Conservation (phyloP, 2,797 vertebrate genomes). For the Chelidonichthys spinosus region DNA sequence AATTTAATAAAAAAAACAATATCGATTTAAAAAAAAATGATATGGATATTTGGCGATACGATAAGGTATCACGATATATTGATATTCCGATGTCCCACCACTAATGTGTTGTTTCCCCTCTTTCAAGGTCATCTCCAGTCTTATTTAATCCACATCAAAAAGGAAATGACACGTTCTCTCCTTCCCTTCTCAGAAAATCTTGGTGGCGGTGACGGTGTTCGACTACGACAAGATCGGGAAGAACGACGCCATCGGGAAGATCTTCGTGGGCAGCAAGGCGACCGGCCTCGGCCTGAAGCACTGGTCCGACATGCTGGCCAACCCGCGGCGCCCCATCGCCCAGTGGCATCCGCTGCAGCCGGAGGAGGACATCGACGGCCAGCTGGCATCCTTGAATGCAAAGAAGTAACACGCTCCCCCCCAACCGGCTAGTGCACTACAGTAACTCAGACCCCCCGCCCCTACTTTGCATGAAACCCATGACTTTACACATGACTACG, state of each 20-base stretch:
- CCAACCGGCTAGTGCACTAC: slow-evolving; percentile 72
- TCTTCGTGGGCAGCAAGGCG: slow-evolving; percentile 95
- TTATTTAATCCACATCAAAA: not conserved
- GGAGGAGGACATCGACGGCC: slow-evolving; percentile 94
- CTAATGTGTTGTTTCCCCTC: not conserved
- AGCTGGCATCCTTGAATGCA: slow-evolving; percentile 88
- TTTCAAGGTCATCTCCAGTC: not conserved
- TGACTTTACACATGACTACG: slow-evolving; percentile 69
- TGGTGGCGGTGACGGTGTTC: slow-evolving; percentile 96
- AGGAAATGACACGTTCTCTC: slow-evolving; percentile 8
- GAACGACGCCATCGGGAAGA: slow-evolving; percentile 98
- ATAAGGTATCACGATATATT: too few relatives aligned
- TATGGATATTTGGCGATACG: too few relatives aligned
- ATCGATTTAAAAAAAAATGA: too few relatives aligned
- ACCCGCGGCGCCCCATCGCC: slow-evolving; percentile 95
- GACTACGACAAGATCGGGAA: slow-evolving; percentile 99
- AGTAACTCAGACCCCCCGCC: slow-evolving; percentile 65
- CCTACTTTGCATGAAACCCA: slow-evolving; percentile 83
- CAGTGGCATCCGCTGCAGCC: slow-evolving; percentile 97
- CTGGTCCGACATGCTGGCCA: slow-evolving; percentile 98
- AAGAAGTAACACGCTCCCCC: slow-evolving; percentile 88
- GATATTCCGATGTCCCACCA: too few relatives aligned
- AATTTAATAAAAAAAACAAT: too few relatives aligned
- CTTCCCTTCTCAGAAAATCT: slow-evolving; percentile 90
- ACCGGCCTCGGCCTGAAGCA: slow-evolving; percentile 93